Evolutionary conservation across 2,888 invertebrate species (phyloP).

Genomic region (Cheilosia impressa): DNA sequence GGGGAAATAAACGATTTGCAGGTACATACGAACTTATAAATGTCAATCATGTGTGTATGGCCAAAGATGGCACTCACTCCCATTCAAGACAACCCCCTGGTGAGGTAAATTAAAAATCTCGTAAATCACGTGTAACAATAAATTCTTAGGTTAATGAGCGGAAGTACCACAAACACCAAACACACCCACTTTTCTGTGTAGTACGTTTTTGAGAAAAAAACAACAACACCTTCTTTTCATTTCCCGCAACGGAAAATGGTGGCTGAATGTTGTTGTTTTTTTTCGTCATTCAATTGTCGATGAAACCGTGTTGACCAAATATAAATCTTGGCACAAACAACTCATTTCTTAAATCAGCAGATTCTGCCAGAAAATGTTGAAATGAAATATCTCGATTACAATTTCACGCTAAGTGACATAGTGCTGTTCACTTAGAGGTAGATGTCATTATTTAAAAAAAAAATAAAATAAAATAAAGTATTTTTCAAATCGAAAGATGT

Average conservation of each 20-base stretch:
- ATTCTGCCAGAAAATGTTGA: conserved; percentile 65
- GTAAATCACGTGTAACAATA: conserved; percentile 15
- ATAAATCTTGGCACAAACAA: conserved; percentile 70
- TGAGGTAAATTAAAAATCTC: neutral
- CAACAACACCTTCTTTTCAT: too few relatives aligned
- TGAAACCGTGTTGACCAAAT: conserved; percentile 45
- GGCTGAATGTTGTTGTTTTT: neutral
- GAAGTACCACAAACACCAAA: neutral
- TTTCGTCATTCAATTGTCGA: conserved; percentile 18
- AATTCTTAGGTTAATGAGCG: neutral
- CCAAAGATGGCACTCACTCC: neutral
- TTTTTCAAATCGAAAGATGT: conserved; percentile 9
- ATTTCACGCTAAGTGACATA: conserved; percentile 55
- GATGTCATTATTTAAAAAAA: neutral
- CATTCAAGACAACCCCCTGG: too few relatives aligned
- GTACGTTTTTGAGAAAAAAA: neutral
- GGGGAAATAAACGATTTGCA: conserved; percentile 2
- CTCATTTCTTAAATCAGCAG: conserved; percentile 26
- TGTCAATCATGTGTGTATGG: conserved; percentile 36
- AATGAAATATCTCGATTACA: conserved; percentile 66
- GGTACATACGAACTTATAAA: conserved; percentile 21
- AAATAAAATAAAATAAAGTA: too few relatives aligned
- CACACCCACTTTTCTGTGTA: too few relatives aligned
- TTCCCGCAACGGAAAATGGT: neutral
- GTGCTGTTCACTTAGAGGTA: neutral